Percentiles rank a stretch among this genome's conserved stretches.
phyloP scores from a whole-genome alignment of 2,113 vertebrate genomes.

The Hystrix brachyura region DNA sequence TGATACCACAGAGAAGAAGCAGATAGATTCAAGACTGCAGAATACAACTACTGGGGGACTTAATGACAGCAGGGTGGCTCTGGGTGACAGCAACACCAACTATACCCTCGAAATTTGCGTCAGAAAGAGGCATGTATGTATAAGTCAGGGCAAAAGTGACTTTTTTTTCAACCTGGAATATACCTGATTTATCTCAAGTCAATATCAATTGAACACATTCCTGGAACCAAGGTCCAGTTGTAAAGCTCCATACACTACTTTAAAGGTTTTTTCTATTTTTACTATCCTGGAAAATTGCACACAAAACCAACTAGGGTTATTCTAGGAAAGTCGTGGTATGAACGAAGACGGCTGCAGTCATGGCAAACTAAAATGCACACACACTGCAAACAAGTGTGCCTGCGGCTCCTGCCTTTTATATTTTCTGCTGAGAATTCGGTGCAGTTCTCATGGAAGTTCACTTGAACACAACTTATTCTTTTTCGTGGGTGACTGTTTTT shows the following conservation, averaged over 20 bases:
- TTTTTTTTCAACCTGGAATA: background rate
- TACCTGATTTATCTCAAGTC: background rate
- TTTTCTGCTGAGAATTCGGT: background rate
- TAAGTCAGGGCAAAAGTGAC: background rate
- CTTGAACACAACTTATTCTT: background rate
- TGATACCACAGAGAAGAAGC: background rate
- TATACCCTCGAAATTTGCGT: background rate
- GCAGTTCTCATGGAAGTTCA: background rate
- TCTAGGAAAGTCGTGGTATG: background rate
- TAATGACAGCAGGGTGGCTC: background rate
- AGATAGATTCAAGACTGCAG: background rate
- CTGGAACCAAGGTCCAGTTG: background rate
- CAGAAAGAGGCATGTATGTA: background rate
- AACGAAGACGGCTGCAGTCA: background rate
- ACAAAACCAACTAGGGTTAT: background rate
- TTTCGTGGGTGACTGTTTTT: background rate
- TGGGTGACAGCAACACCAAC: background rate
- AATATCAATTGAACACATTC: background rate
- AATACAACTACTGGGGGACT: background rate
- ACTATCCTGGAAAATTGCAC: background rate
- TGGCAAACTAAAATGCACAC: background rate
- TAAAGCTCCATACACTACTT: background rate
- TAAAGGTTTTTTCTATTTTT: background rate
- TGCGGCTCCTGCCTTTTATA: background rate
- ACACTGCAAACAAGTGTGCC: background rate